phyloP scores from a whole-genome alignment of 2,888 invertebrate genomes.

The Philhelius pedissequus region DNA sequence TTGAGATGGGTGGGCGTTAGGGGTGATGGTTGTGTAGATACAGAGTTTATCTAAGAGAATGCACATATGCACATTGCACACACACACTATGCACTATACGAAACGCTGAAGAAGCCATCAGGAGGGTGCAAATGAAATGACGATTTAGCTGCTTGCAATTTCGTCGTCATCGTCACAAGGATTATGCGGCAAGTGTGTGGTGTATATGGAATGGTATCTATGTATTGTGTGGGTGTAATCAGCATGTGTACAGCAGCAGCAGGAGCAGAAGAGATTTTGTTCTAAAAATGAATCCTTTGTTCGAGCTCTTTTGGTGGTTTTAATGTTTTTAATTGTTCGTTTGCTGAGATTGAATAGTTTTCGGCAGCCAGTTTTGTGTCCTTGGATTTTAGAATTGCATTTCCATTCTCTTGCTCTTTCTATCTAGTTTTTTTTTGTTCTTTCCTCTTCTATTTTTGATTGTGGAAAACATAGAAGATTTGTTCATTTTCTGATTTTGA shows the following conservation, averaged over 20 bases:
- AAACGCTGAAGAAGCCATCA: conserved; percentile 30
- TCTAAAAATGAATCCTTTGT: conserved; percentile 54
- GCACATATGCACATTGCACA: conserved; percentile 34
- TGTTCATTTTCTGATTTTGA: conserved; percentile 41
- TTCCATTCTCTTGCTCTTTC: conserved; percentile 1
- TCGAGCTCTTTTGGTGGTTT: conserved; percentile 62
- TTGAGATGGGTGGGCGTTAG: not conserved
- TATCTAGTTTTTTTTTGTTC: not conserved
- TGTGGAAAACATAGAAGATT: conserved; percentile 3
- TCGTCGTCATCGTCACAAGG: conserved; percentile 27
- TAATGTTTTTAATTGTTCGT: conserved; percentile 65
- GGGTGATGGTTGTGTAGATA: not conserved
- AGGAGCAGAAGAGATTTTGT: conserved; percentile 13
- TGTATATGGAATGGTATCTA: not conserved
- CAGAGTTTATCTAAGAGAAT: conserved; percentile 58
- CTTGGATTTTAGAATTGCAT: conserved; percentile 50
- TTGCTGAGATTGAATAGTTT: conserved; percentile 61
- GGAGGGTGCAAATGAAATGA: conserved; percentile 58
- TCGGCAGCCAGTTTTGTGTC: conserved; percentile 53
- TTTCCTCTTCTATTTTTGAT: not conserved
- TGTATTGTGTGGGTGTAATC: conserved; percentile 24
- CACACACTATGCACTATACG: no score
- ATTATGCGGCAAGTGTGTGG: conserved; percentile 39
- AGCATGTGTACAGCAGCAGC: conserved; percentile 31
- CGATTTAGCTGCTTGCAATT: conserved; percentile 59